These are phyloP conservation scores for Parasteatoda tepidariorum DNA, from an alignment of 1,140 invertebrate species.

Conservation along the genomic window DNA sequence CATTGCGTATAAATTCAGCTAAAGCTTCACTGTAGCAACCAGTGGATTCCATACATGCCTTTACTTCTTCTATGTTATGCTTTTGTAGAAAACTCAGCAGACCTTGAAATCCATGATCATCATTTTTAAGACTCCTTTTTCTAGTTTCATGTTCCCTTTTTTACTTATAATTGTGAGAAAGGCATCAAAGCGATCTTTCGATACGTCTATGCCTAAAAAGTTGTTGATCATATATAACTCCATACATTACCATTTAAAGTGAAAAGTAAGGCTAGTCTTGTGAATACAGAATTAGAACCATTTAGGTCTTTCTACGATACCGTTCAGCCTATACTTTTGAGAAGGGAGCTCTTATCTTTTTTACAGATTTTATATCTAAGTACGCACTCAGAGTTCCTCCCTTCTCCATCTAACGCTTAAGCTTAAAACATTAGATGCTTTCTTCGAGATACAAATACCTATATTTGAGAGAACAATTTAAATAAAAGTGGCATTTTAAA, in stretches of 20 bases:
- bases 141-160: conserved; percentile 30
- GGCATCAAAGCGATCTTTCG: conserved; percentile 32
- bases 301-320: conserved; percentile 28
- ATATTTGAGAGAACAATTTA: no score
- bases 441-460: background rate
- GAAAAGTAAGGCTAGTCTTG: conserved; percentile 44
- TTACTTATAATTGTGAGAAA: conserved; percentile 22
- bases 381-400: background rate
- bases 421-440: conserved; percentile 39
- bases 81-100: conserved; percentile 26
- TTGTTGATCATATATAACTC: conserved; percentile 43
- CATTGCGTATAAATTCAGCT: conserved; percentile 31
- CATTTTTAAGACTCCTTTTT: conserved; percentile 21
- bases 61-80: conserved; percentile 36
- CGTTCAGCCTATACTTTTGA: conserved; percentile 21
- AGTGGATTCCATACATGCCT: conserved; percentile 20
- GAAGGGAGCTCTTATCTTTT: conserved; percentile 19
- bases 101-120: conserved; percentile 15
- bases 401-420: conserved; percentile 26
- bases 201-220: conserved; percentile 24
- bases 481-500: no score
- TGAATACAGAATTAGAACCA: conserved; percentile 41
- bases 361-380: conserved; percentile 48
- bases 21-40: conserved; percentile 17
- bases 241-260: conserved; percentile 43